Percentiles rank a stretch among this genome's conserved stretches.
Evolutionary conservation across 2,888 invertebrate genomes (phyloP).

Genomic region (Sarcophaga subvicina): DNA sequence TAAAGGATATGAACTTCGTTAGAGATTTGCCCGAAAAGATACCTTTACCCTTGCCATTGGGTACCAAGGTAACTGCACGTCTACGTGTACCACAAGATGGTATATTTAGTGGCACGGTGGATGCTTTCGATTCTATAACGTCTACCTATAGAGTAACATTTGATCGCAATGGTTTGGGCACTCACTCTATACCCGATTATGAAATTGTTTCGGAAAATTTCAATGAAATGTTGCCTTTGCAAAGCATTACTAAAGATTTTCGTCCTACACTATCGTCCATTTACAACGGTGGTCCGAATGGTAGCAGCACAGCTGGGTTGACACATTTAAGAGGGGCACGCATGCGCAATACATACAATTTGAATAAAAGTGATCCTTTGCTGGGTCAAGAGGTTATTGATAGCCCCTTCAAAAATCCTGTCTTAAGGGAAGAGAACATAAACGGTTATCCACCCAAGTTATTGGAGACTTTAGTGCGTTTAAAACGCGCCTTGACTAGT

Average conservation of each 20-base stretch:
- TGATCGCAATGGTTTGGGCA: conserved; percentile 95
- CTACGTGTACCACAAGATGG: conserved; percentile 97
- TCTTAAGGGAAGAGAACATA: conserved; percentile 81
- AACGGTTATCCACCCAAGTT: conserved; percentile 93
- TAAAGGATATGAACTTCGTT: conserved; percentile 86
- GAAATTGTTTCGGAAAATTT: conserved; percentile 97
- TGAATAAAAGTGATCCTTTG: conserved; percentile 87
- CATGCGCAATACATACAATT: conserved; percentile 72
- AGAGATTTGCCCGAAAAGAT: conserved; percentile 97
- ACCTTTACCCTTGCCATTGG: conserved; percentile 96
- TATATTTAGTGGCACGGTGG: conserved; percentile 95
- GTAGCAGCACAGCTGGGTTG: conserved; percentile 79
- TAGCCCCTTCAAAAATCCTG: conserved; percentile 82
- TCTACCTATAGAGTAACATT: conserved; percentile 97
- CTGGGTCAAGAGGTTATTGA: conserved; percentile 83
- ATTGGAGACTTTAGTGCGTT: conserved; percentile 92
- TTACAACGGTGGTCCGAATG: conserved; percentile 80
- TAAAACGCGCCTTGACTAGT: conserved; percentile 91
- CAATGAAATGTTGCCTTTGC: conserved; percentile 93
- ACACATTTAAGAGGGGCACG: conserved; percentile 68
- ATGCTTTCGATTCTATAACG: conserved; percentile 97
- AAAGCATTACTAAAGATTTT: conserved; percentile 91
- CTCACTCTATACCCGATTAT: conserved; percentile 97
- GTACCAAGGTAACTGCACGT: conserved; percentile 94
- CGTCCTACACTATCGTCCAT: conserved; percentile 84